phyloP scores from a whole-genome alignment of 2,113 vertebrate genomes.

The Psephotus haematonotus region DNA sequence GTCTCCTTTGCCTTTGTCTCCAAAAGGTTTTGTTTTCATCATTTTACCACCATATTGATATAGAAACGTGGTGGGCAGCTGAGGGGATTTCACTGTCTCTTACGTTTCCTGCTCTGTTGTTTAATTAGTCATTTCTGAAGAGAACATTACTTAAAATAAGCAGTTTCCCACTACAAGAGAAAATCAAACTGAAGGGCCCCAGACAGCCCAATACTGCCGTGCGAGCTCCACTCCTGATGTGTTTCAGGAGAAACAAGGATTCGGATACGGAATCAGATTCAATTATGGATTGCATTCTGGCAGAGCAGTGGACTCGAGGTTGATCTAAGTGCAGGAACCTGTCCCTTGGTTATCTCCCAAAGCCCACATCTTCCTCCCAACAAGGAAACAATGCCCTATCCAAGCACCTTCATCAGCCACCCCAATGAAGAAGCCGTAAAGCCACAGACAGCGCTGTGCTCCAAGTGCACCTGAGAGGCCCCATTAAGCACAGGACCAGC shows the following conservation, averaged over 20 bases:
- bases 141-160: background rate
- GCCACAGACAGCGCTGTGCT: background rate
- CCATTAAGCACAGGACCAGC: background rate
- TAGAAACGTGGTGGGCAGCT: background rate
- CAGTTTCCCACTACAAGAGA: background rate
- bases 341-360: background rate
- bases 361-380: background rate
- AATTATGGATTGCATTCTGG: background rate
- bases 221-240: background rate
- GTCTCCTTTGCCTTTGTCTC: background rate
- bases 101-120: slow-evolving; percentile 20
- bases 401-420: background rate
- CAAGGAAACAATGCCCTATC: background rate
- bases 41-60: slow-evolving; percentile 7
- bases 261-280: background rate
- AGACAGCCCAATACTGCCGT: background rate
- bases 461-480: background rate
- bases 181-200: background rate
- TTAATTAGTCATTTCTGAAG: slow-evolving; percentile 39
- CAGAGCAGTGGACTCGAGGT: background rate
- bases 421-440: background rate
- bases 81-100: slow-evolving; percentile 40
- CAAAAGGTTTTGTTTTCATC: slow-evolving; percentile 9
- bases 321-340: background rate
- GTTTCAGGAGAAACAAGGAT: background rate